phyloP scores from a whole-genome alignment of 1,140 invertebrate species.

The Leguminivora glycinivorella region DNA sequence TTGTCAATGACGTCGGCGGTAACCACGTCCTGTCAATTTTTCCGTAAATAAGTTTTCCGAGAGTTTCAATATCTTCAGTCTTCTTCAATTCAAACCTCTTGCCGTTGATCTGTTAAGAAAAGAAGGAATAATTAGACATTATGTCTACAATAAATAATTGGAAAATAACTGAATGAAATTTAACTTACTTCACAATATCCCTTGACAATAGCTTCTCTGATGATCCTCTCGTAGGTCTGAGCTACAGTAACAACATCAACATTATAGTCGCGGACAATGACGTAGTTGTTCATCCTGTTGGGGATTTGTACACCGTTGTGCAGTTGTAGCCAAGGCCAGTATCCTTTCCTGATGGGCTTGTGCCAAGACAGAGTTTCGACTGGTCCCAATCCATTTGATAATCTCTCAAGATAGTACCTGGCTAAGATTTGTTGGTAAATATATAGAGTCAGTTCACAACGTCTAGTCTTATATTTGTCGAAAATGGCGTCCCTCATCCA shows the following conservation, averaged over 20 bases:
- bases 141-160: neutral
- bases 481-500: constrained; percentile 80
- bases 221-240: constrained; percentile 80
- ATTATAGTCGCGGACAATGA: constrained; percentile 75
- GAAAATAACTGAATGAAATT: neutral
- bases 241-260: constrained; percentile 75
- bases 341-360: constrained; percentile 79
- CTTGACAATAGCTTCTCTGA: constrained; percentile 82
- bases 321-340: constrained; percentile 81
- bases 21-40: constrained; percentile 55
- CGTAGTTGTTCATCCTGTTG: constrained; percentile 80
- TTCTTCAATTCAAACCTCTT: constrained; percentile 57
- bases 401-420: constrained; percentile 84
- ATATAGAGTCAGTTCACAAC: constrained; percentile 81
- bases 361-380: constrained; percentile 76
- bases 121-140: constrained; percentile 11
- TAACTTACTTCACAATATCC: constrained; percentile 79
- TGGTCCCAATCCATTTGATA: constrained; percentile 81
- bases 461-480: constrained; percentile 77
- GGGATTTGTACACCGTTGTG: constrained; percentile 83
- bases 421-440: constrained; percentile 81
- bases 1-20: constrained; percentile 30
- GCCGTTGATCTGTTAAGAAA: constrained; percentile 55
- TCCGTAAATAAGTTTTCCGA: constrained; percentile 65
- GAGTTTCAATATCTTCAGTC: constrained; percentile 57